Percentiles rank a stretch among this genome's conserved stretches.
Evolutionary conservation across 2,797 vertebrate genomes (phyloP).

Genomic region (Gallinago nigripennis): DNA sequence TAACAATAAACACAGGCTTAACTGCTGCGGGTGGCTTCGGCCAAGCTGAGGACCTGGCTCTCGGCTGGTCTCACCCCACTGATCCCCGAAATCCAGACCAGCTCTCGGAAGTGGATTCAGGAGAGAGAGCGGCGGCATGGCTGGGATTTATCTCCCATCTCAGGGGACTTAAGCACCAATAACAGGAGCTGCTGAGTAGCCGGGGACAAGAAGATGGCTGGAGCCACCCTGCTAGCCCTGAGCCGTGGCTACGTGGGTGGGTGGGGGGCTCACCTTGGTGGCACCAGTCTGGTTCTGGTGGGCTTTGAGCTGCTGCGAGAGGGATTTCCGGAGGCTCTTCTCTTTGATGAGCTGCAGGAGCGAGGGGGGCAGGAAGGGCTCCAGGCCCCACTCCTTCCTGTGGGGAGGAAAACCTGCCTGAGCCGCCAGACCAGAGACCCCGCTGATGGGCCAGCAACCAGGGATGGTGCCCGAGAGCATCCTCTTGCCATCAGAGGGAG

Average conservation of each 20-base stretch:
- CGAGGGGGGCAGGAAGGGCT: conserved; percentile 95
- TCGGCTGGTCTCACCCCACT: background rate
- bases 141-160: background rate
- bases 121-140: background rate
- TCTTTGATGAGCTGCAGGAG: conserved; percentile 94
- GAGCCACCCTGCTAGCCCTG: background rate
- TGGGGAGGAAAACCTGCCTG: background rate
- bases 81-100: background rate
- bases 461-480: background rate
- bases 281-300: conserved; percentile 92
- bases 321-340: conserved; percentile 94
- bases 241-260: accelerated
- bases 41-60: background rate
- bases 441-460: background rate
- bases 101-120: background rate
- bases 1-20: too few relatives aligned
- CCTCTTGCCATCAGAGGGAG: background rate
- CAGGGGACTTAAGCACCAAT: background rate
- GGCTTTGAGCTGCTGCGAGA: conserved; percentile 95
- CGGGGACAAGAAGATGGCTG: background rate
- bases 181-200: background rate
- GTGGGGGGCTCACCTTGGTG: conserved; percentile 86
- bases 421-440: background rate
- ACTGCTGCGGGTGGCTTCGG: background rate
- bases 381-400: conserved; percentile 98